Percentiles rank a stretch among this genome's conserved stretches.
Conservation (phyloP, 2,888 invertebrate genomes). For the Parnassius orleans region DNA sequence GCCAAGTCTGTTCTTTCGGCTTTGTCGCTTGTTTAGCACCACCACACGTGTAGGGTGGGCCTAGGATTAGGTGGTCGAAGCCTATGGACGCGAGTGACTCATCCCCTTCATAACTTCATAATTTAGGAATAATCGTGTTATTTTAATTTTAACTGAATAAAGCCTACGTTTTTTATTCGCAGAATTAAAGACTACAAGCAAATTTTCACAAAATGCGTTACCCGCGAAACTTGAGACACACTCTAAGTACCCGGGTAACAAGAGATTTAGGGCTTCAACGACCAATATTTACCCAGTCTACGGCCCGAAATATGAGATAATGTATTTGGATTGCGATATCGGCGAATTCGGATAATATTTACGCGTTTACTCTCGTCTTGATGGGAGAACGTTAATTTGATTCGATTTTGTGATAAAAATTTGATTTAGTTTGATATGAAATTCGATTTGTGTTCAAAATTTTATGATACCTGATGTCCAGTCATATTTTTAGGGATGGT, state of each 20-base stretch:
- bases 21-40: too few relatives aligned
- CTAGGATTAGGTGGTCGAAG: too few relatives aligned
- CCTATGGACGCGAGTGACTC: too few relatives aligned
- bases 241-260: slow-evolving; percentile 47
- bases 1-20: too few relatives aligned
- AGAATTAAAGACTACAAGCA: slow-evolving; percentile 10
- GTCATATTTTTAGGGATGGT: too few relatives aligned
- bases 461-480: too few relatives aligned
- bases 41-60: too few relatives aligned
- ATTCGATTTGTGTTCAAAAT: too few relatives aligned
- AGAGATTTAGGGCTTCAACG: slow-evolving; percentile 57
- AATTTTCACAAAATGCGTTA: slow-evolving; percentile 28
- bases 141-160: too few relatives aligned
- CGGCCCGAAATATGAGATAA: slow-evolving; percentile 56
- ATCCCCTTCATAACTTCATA: too few relatives aligned
- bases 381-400: slow-evolving; percentile 20
- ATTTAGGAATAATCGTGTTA: too few relatives aligned
- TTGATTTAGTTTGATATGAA: slow-evolving; percentile 1
- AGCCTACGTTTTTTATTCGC: background rate
- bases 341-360: slow-evolving; percentile 37
- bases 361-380: slow-evolving; percentile 22
- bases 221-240: slow-evolving; percentile 39
- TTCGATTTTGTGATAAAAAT: slow-evolving; percentile 17
- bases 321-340: slow-evolving; percentile 59
- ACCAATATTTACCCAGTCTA: slow-evolving; percentile 53